These are phyloP conservation scores for Chloropsis hardwickii DNA, from an alignment of 2,113 vertebrate genomes.

Conservation along the genomic window DNA sequence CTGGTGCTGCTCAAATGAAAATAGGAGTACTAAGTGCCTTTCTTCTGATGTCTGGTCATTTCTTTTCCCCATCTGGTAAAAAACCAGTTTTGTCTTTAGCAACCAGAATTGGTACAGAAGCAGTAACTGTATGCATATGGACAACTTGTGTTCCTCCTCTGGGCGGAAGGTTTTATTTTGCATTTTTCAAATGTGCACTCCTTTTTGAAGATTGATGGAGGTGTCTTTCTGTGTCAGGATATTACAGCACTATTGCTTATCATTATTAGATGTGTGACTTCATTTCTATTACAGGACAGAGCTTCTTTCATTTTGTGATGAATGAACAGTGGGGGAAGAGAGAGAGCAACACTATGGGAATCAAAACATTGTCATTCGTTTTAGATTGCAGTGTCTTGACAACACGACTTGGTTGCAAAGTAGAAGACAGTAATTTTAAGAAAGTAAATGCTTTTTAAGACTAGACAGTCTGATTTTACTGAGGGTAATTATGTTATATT, in stretches of 20 bases:
- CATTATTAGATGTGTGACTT: background rate
- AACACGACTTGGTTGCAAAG: background rate
- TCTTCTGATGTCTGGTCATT: background rate
- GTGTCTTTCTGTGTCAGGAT: background rate
- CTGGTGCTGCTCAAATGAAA: background rate
- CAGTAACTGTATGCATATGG: background rate
- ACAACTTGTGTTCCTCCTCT: background rate
- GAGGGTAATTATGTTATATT: background rate
- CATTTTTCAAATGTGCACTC: background rate
- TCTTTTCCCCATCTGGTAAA: background rate
- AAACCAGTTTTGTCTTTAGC: background rate
- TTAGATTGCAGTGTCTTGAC: background rate
- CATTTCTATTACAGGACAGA: background rate
- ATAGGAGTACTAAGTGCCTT: background rate
- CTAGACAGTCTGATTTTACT: background rate
- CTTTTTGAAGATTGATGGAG: background rate
- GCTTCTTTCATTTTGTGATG: constrained; percentile 8
- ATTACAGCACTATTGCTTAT: background rate
- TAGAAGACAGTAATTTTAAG: constrained; percentile 12
- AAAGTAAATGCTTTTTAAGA: constrained; percentile 15
- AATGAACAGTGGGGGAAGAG: background rate
- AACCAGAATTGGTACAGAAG: background rate
- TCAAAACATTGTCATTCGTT: background rate
- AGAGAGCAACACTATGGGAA: background rate
- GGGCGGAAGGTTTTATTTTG: background rate